These are phyloP conservation scores for Sarcophilus harrisii DNA, from an alignment of 2,797 vertebrate genomes.

Conservation along the genomic window DNA sequence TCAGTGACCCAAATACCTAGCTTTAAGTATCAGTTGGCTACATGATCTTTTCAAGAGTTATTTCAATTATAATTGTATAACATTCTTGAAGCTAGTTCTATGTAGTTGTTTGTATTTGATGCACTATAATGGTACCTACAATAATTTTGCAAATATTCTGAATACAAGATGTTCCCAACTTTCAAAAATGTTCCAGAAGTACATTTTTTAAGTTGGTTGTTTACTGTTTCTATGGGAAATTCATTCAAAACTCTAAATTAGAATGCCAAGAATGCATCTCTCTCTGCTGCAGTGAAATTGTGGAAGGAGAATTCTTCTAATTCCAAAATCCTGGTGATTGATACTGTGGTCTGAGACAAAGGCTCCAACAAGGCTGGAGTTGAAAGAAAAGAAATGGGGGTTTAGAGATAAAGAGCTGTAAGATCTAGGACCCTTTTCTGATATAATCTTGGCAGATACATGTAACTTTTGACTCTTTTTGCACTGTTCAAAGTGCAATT, in stretches of 20 bases:
- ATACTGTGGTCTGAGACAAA: neutral
- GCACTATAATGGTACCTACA: slow-evolving; percentile 57
- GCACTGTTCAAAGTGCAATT: neutral
- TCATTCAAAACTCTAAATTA: neutral
- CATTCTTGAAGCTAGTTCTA: slow-evolving; percentile 58
- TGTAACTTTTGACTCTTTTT: neutral
- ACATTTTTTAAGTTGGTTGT: neutral
- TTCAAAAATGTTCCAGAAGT: neutral
- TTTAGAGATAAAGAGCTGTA: neutral
- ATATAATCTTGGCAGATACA: neutral
- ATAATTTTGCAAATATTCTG: slow-evolving; percentile 52
- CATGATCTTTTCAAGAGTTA: slow-evolving; percentile 13
- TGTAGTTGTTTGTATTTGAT: slow-evolving; percentile 51
- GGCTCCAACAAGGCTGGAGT: neutral
- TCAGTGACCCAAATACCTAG: neutral
- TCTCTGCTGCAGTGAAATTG: neutral
- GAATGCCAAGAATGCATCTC: neutral
- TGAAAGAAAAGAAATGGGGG: neutral
- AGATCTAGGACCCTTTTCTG: neutral
- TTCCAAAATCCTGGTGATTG: neutral
- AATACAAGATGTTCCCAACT: slow-evolving; percentile 9
- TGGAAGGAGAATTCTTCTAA: neutral
- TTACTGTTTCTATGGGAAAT: neutral
- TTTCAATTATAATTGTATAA: slow-evolving; percentile 22
- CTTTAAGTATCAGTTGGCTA: slow-evolving; percentile 1